Evolutionary conservation across 2,888 invertebrate species (phyloP), one percentile per base, ranked within the genome.

Genomic region (Trilocha varians): DNA sequence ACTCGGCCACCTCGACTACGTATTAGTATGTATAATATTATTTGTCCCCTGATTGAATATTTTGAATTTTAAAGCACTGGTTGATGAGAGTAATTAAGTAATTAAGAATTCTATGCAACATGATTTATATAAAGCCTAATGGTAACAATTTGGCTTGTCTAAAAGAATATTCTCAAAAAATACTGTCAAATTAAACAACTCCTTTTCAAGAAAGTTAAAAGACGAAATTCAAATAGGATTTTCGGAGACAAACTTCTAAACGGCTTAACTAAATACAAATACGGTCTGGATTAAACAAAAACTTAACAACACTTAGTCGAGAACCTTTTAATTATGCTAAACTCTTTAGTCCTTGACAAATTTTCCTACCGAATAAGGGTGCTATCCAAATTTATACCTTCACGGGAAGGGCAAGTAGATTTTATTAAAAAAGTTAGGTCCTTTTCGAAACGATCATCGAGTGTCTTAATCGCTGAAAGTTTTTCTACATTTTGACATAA

Each of bases 381-480:
- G 50, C 62, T 65, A 66, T 68, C 59, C 52, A 69, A 78, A 79
- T 78, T 78, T 75, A 78, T 78, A 68, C 64, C 52, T 55, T 53
- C 17, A 55, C 43, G 48, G 52, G 50, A 52, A 60, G 56, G 52
- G 52, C 49, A 69, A 64, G 66, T 55, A 47, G 66, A 60, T 78
- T 78, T 79, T 80, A 78, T 79, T 79, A 77, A 79, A 82, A 82
- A 80, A 79, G 65, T 79, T 38, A 3, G 14, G 43, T 15, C 32
- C 32, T 13, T 32, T 38, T 13, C 13, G 8, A 38, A 40, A 37
- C 40, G 43, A 37, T 43, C 40, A 40, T 37, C 25, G 16, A 37
- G 17, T 13, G 16, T 36, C 40, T 40, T 43, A 40, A 43, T 43
- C 40, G 40, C 25, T 34, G 14, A n/a, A 37, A 25, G 25, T 25